Base-by-base conservation (phyloP, 2,888 invertebrate species). In the Eupsilia transversa region DNA sequence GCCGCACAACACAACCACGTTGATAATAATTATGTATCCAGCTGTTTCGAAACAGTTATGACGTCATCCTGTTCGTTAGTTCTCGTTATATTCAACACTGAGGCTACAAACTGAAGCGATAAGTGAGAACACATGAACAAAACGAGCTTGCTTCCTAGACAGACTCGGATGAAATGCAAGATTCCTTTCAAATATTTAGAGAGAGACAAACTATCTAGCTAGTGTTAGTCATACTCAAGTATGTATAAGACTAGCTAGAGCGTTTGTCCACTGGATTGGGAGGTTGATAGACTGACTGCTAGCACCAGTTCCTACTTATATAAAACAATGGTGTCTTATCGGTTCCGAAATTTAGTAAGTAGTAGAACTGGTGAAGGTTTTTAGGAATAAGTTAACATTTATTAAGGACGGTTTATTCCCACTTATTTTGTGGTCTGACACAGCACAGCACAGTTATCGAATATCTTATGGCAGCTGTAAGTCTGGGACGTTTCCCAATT, bases 101-200 rank as follows among this genome's bases (percentile, higher is more conserved):
- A 38, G 33, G 59, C 64, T 59, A 35, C 72, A 75, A 67, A 82
- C 60, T 79, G 69, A 30, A 67, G 35, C 74, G 68, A 70, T 82
- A 67, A 82, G 59, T 74, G 79, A 41, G 74, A 74, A 79, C 72
- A 72, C 66, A 79, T 72, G 74, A 72, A 74, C 69, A 72, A 78
- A 78, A 69, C 52, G 52, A 59, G 52, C 69, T 27, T 70, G 60
- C 60, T 57, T 52, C 76, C 59, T 72, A 54, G 33, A 30, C 35
- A 69, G 71, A 71, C 54, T 67, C 72, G 67, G 66, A 70, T 49
- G 60, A 54, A 67, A 70, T 77, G 57, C 57, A 77, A 65, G 74
- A 82, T 78, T 82, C 79, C 78, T 74, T 79, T 66, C 23, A 33
- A 69, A 82, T 69, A 65, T 82, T 74, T 61, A 14, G 23, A 20